phyloP scores from a whole-genome alignment of 2,797 vertebrate genomes.

The Notoglanidium macrostoma region DNA sequence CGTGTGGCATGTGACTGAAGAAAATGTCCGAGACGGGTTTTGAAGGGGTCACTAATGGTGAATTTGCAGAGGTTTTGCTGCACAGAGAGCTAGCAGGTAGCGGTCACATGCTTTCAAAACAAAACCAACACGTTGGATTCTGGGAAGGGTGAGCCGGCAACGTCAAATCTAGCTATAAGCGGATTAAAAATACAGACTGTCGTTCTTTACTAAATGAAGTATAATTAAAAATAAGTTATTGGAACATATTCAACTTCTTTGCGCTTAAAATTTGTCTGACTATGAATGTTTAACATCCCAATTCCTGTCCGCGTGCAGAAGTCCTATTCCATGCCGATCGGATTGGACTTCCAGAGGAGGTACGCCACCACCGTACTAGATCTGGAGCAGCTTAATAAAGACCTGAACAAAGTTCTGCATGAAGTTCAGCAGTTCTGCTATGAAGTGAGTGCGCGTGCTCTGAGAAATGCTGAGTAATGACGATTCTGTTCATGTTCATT shows the following conservation, averaged over 20 bases:
- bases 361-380: slow-evolving; percentile 95
- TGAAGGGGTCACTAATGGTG: too few species aligned
- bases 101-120: too few species aligned
- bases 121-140: too few species aligned
- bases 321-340: slow-evolving; percentile 91
- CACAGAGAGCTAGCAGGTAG: too few species aligned
- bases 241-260: neutral
- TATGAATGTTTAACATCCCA: neutral
- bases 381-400: slow-evolving; percentile 96
- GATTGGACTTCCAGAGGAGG: slow-evolving; percentile 92
- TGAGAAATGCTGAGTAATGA: neutral
- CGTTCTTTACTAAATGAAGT: neutral
- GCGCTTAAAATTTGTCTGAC: neutral
- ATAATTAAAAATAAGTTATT: neutral
- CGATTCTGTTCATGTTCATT: neutral
- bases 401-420: slow-evolving; percentile 95
- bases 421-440: slow-evolving; percentile 97
- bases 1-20: too few species aligned
- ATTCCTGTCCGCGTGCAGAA: slow-evolving; percentile 76
- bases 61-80: too few species aligned
- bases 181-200: neutral
- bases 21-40: too few species aligned
- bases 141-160: too few species aligned
- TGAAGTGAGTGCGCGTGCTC: slow-evolving; percentile 76
- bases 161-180: too few species aligned